Base-by-base conservation (phyloP, 2,888 invertebrate species). In the Pachymerium ferrugineum region DNA sequence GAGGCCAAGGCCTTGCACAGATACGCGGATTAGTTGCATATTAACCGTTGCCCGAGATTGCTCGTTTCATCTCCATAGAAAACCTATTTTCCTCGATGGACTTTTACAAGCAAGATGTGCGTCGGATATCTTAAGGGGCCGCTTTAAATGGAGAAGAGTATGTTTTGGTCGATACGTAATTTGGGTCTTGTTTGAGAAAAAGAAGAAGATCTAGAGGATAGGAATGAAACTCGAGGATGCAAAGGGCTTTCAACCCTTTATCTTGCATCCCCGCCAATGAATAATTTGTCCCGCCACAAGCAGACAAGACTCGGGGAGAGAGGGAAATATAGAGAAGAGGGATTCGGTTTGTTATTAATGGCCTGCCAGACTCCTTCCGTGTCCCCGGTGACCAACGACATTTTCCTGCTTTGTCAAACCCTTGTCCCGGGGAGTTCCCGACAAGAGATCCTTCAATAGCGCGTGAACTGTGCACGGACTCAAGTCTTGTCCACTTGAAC, bases 1-100 rank as follows among this genome's bases (percentile, higher is more conserved):
- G 19, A 54, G 47, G 47, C 47, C 47, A 54, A 54, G 47, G 47
- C 19, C 47, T 54, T 16, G 47, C 47, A 54, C 47, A 54, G 47
- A 54, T 54, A 54, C 47, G 47, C 47, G 47, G 47, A 54, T 54
- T 54, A 54, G 47, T 54, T 54, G 47, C 47, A 54, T 54, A 54
- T 54, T 54, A 54, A 54, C 47, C 47, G 47, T 54, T 54, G 47
- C 47, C 47, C 47, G 47, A 54, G 16, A 54, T 54, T 54, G 47
- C 47, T 54, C 47, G 22, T 54, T 54, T 54, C 47, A 54, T 54
- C 47, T 54, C 47, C 47, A 54, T 54, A 54, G 47, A 54, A 54
- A 54, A 54, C 19, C 47, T 54, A 54, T 54, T 54, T n/a, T 54
- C 47, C n/a, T 10, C 19, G 47, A 54, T 54, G 47, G 47, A 54